Conservation (phyloP, 1,140 invertebrate species). For the Listronotus oregonensis region DNA sequence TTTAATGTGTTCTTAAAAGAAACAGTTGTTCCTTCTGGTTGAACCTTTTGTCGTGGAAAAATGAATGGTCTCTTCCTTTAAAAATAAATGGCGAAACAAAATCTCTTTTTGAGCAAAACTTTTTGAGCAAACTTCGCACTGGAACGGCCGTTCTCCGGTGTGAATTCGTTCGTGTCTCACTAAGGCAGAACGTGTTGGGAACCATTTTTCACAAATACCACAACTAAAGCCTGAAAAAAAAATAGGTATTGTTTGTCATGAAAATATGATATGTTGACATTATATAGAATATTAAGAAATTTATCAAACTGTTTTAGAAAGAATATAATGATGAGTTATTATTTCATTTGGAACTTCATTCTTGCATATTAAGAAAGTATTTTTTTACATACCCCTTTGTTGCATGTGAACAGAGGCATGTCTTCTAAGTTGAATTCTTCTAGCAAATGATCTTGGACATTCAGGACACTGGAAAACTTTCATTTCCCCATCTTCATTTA, state of each 20-base stretch:
- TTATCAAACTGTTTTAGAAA: no score
- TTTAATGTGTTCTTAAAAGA: slow-evolving; percentile 67
- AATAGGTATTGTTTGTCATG: neutral
- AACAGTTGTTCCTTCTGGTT: slow-evolving; percentile 72
- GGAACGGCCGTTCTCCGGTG: slow-evolving; percentile 77
- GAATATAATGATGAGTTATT: no score
- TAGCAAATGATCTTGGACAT: slow-evolving; percentile 64
- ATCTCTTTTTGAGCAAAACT: slow-evolving; percentile 81
- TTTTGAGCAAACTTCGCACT: slow-evolving; percentile 72
- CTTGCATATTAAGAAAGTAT: neutral
- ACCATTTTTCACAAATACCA: slow-evolving; percentile 72
- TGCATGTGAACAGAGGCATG: slow-evolving; percentile 67
- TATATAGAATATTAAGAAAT: no score
- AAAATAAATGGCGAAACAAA: slow-evolving; percentile 84
- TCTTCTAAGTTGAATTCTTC: slow-evolving; percentile 63
- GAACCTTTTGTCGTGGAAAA: slow-evolving; percentile 74
- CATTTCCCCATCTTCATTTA: slow-evolving; percentile 57
- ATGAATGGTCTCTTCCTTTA: slow-evolving; percentile 82
- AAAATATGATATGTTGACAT: no score
- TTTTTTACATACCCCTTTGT: slow-evolving; percentile 54
- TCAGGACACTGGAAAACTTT: slow-evolving; percentile 64
- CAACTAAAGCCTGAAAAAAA: slow-evolving; percentile 60
- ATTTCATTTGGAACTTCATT: no score
- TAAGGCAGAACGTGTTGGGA: slow-evolving; percentile 78
- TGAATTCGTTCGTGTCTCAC: slow-evolving; percentile 78